Base-by-base conservation (phyloP, 1,140 invertebrate genomes). In the Drosophila carrolli region DNA sequence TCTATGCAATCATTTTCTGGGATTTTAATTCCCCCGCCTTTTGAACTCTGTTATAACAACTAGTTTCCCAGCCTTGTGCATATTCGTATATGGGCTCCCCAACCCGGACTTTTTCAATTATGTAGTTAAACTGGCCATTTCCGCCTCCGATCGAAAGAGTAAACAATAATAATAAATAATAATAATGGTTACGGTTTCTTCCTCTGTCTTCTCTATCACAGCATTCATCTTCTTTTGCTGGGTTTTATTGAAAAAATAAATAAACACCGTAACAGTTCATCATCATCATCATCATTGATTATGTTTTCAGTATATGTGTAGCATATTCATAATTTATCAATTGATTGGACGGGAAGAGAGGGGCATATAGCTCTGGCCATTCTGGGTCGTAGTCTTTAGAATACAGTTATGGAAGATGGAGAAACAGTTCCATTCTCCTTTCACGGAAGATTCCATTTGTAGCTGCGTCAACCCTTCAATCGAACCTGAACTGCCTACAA, bases 291-390 rank as follows among this genome's bases (percentile, higher is more conserved):
- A 63, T 59, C 58, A 62, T 73, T 72, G 59, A 73, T 77, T 77
- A 61, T 50, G 68, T 68, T 46, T 51, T 77, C 63, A 50, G 37
- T 68, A 23, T 23, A 58, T 72, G 75, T 58, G 62, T 56, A 57
- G 74, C 56, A 75, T 53, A 70, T 83, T 79, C 81, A 79, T 83
- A 79, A 83, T 71, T 75, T 66, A 83, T 78, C 67, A 74, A 78
- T 68, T 44, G 79, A 58, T 75, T 40, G 74, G 23, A 10, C 8
- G 3, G 4, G 58, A 9, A 23, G 16, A 13, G 16, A 35, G 29
- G 11, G 7, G 13, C 37, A 32, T 35, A 11, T n/a, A 47, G 11
- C 46, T 23, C 41, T 13, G 14, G 4, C 9, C n/a, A 54, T 40
- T 56, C 59, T 41, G 59, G 59, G 55, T 62, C 59, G 41, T 9